Percentiles rank a stretch among this genome's conserved stretches.
These are phyloP conservation scores for Plebejus argus DNA, from an alignment of 2,888 invertebrate genomes.

Conservation along the genomic window DNA sequence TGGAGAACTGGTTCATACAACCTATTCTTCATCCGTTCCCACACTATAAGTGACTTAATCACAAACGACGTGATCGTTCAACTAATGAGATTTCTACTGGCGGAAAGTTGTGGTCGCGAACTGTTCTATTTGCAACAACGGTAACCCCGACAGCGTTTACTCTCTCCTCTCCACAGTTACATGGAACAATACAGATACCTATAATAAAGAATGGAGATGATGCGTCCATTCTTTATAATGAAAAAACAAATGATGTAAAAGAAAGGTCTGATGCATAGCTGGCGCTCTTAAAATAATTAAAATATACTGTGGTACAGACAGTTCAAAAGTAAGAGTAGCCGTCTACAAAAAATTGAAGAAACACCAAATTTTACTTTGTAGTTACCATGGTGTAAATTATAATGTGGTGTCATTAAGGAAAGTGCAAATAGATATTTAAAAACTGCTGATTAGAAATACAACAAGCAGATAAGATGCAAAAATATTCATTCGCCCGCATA, in stretches of 20 bases:
- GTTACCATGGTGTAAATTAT: not conserved
- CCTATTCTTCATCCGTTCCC: slow-evolving; percentile 71
- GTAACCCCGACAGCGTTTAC: not conserved
- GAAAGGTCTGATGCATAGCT: no score
- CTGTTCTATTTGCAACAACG: slow-evolving; percentile 30
- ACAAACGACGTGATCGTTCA: slow-evolving; percentile 66
- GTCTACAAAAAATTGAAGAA: not conserved
- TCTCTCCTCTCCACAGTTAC: not conserved
- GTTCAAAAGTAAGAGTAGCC: not conserved
- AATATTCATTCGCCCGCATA: slow-evolving; percentile 11
- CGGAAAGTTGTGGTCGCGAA: slow-evolving; percentile 48
- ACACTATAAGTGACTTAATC: slow-evolving; percentile 65
- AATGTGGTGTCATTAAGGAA: not conserved
- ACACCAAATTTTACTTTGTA: not conserved
- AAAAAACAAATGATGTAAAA: no score
- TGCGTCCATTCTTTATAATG: no score
- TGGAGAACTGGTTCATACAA: slow-evolving; percentile 74
- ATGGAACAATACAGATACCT: not conserved
- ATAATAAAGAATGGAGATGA: no score
- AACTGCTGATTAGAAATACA: not conserved
- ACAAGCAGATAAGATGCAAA: not conserved
- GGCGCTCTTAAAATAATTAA: no score
- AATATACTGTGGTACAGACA: not conserved
- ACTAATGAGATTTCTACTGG: slow-evolving; percentile 64
- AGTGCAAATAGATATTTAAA: not conserved